Base-by-base conservation (phyloP, 2,113 vertebrate species). In the Periophthalmus modestus region DNA sequence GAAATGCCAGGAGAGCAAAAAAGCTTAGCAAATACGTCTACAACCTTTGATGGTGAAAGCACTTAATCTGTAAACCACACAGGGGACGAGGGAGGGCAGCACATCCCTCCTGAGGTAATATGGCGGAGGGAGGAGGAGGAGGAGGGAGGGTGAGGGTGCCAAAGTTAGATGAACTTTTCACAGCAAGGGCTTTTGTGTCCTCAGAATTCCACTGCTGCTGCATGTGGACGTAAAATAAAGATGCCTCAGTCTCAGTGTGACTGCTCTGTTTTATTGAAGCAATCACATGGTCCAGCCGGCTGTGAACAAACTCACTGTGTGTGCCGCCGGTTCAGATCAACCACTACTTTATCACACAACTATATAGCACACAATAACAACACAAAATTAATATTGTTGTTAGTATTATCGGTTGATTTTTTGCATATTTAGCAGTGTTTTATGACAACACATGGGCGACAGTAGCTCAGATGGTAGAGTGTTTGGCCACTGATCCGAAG, bases 281-380 rank as follows among this genome's bases (percentile, higher is more conserved):
- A 77, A 83, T 87, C 87, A 81, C 74, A 85, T 73, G 79, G 81
- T 78, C 85, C 82, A 82, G 13, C 68, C 73, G 59, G 62, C 72
- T 63, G 67, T 1, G 7, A 78, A 78, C 78, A 81, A 61, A 81
- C 68, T 69, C 71, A 48, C 28, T 69, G 52, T 69, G 68, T 47
- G 73, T 9, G 15, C 24, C 46, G 33, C 61, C 65, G 4, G 70
- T 18, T 83, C 84, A 77, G 72, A 85, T 71, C 73, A 81, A n/a
- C 5, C 71, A 69, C 62, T 13, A 65, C 62, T n/a, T 63, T n/a
- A 39, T 65, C 34, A n/a, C 33, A 4, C 34, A 43, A 65, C 43
- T n/a, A 43, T 12, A 65, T 13, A 10, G 34, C 19, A 39, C 2
- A 21, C 21, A 65, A 63, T 36, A 2, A 19, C 48, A 43, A 43